Conservation (phyloP, 2,113 vertebrate species). For the Ifrita kowaldi region DNA sequence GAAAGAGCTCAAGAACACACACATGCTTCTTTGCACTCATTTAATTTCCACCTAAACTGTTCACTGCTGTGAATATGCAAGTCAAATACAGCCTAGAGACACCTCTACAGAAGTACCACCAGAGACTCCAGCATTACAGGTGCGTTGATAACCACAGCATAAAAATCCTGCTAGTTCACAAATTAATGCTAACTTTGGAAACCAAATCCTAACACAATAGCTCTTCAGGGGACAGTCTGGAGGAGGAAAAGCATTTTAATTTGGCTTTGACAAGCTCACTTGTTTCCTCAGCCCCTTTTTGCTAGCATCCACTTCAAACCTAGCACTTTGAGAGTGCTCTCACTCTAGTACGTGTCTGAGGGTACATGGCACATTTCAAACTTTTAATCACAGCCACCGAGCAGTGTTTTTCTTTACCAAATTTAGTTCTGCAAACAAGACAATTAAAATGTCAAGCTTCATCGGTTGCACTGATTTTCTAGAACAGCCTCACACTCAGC, state of each 20-base stretch:
- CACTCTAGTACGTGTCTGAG: neutral
- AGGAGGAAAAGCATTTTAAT: constrained; percentile 20
- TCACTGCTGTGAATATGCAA: neutral
- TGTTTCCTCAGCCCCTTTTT: neutral
- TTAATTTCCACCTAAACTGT: neutral
- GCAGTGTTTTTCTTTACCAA: neutral
- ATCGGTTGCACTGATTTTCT: neutral
- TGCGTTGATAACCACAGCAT: neutral
- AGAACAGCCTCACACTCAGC: neutral
- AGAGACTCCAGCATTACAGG: neutral
- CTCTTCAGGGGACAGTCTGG: neutral
- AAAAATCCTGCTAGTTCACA: neutral
- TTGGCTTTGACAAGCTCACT: neutral
- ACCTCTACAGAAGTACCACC: neutral
- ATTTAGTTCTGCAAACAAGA: neutral
- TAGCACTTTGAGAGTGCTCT: neutral
- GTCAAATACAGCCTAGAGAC: neutral
- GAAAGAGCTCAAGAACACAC: neutral
- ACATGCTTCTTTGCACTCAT: neutral
- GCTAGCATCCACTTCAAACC: neutral
- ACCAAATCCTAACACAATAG: neutral
- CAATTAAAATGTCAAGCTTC: constrained; percentile 1
- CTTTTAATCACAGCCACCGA: neutral
- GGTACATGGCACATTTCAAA: neutral
- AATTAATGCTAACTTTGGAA: constrained; percentile 1